Evolutionary conservation across 2,888 invertebrate genomes (phyloP).

Genomic region (Tanytarsus gracilentus): DNA sequence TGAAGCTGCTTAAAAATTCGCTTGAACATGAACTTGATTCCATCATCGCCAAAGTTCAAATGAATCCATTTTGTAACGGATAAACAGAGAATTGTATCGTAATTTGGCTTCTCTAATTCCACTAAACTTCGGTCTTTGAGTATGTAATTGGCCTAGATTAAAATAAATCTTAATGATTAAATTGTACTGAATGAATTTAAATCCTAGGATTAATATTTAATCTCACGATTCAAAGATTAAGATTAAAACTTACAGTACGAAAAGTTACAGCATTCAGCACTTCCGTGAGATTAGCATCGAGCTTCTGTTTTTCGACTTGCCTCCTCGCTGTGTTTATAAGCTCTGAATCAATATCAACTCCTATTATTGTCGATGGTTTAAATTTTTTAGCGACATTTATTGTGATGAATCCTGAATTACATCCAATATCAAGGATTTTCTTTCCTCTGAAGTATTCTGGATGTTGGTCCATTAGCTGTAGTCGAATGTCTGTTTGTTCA

Average conservation of each 20-base stretch:
- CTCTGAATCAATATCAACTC: slow-evolving; percentile 74
- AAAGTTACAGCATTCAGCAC: not conserved
- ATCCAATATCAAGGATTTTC: slow-evolving; percentile 77
- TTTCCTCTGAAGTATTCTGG: slow-evolving; percentile 60
- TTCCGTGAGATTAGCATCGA: not conserved
- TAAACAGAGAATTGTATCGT: slow-evolving; percentile 73
- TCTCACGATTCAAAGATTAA: slow-evolving; percentile 6
- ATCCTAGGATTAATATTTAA: not conserved
- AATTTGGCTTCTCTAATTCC: slow-evolving; percentile 63
- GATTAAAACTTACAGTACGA: not conserved
- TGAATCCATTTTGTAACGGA: slow-evolving; percentile 90
- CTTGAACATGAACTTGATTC: slow-evolving; percentile 69
- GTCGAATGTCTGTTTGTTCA: slow-evolving; percentile 51
- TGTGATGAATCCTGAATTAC: slow-evolving; percentile 77
- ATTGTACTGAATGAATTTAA: not conserved
- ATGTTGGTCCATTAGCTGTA: slow-evolving; percentile 54
- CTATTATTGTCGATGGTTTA: slow-evolving; percentile 58
- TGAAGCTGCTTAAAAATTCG: slow-evolving; percentile 67
- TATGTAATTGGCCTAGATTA: slow-evolving; percentile 74
- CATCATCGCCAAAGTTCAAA: slow-evolving; percentile 77
- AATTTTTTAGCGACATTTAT: slow-evolving; percentile 65
- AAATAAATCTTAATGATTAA: slow-evolving; percentile 35
- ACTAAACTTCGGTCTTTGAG: slow-evolving; percentile 63
- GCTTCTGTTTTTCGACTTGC: not conserved
- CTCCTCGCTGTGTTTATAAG: slow-evolving; percentile 45